Evolutionary conservation across 2,888 invertebrate species (phyloP), one percentile per base, ranked within the genome.

Genomic region (Hirtodrosophila trivittata): DNA sequence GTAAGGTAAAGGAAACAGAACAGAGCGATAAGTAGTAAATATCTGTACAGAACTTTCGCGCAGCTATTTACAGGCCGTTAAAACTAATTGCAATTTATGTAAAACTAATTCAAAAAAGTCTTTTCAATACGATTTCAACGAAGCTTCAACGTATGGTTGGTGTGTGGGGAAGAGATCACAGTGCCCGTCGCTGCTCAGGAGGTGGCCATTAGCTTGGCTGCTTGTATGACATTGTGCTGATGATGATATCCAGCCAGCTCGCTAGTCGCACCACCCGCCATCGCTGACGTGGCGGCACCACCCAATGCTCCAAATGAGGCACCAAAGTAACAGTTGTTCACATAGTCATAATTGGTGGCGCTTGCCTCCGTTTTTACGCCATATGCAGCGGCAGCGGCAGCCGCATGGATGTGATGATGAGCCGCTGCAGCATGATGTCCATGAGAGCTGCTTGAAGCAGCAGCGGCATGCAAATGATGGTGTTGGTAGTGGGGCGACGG

Each of bases 181-280:
- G 66, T 52, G 43, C 37, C 54, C 3, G 38, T 37, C 18, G 25
- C 12, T 21, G 47, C 65, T 92, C 94, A 96, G 90, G 96, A 95
- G 55, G 95, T 95, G 8, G 96, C 96, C 94, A 96, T 95, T 67
- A 96, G 92, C 89, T 96, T 96, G 55, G 96, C 95, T 60, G 96
- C 95, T 66, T 95, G 95, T 33, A 95, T 95, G 69, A 96, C 95
- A 91, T 95, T 95, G 88, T 96, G 95, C 89, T 96, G 96, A 91
- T 96, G 96, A 88, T 95, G 95, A 91, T 95, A 95, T 21, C 95
- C 94, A 66, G 93, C 93, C 72, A 94, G 92, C 69, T 95, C 95
- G 39, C 93, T 92, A 65, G 63, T 74, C 55, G 91, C 77, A 30
- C 77, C 88, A 12, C 76, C 81, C 2, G 85, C 75, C 50, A 89